These are phyloP conservation scores for Drosophila nikananu DNA, from an alignment of 1,140 invertebrate genomes.

Conservation along the genomic window DNA sequence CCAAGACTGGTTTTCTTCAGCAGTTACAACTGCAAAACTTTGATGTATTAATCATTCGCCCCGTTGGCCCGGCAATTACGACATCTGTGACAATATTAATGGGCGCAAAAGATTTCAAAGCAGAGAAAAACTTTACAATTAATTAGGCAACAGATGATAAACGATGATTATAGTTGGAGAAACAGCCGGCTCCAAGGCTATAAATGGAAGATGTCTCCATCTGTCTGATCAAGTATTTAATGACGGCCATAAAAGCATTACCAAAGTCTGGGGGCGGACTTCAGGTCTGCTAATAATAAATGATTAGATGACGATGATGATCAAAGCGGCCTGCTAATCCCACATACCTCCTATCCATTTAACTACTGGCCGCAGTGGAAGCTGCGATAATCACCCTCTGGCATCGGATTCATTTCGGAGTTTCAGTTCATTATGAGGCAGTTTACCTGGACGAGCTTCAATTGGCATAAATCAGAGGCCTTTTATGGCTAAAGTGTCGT, in stretches of 20 bases:
- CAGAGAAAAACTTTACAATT: conserved; percentile 73
- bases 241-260: conserved; percentile 68
- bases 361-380: conserved; percentile 11
- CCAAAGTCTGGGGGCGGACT: conserved; percentile 9
- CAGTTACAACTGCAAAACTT: conserved; percentile 64
- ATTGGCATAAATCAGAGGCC: conserved; percentile 76
- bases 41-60: conserved; percentile 71
- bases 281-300: conserved; percentile 59
- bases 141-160: conserved; percentile 76
- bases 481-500: conserved; percentile 81
- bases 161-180: conserved; percentile 73
- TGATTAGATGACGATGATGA: conserved; percentile 58
- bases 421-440: conserved; percentile 70
- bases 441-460: conserved; percentile 73
- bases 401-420: conserved; percentile 37
- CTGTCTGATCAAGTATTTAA: conserved; percentile 68
- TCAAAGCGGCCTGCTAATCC: conserved; percentile 57
- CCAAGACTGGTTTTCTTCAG: not conserved
- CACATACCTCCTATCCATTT: conserved; percentile 7
- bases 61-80: conserved; percentile 44
- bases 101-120: conserved; percentile 47
- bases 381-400: conserved; percentile 41
- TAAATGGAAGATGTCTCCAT: conserved; percentile 72
- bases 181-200: conserved; percentile 18
- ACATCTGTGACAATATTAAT: conserved; percentile 82